Evolutionary conservation across 2,888 invertebrate species (phyloP).

Genomic region (Plagodis dolabraria): DNA sequence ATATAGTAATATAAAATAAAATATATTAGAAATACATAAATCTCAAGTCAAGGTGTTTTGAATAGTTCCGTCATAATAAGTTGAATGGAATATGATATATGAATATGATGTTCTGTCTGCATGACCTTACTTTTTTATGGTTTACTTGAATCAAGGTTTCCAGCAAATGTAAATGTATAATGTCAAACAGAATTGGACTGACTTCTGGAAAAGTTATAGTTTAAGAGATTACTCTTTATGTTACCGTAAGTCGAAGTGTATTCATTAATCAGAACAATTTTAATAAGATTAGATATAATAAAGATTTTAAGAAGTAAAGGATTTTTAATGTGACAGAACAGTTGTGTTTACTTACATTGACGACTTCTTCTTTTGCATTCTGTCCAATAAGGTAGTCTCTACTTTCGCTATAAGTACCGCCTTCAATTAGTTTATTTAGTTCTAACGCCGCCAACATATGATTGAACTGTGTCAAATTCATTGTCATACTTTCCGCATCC

Average conservation of each 20-base stretch:
- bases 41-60: no score
- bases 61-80: slow-evolving; percentile 1
- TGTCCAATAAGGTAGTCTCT: slow-evolving; percentile 58
- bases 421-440: slow-evolving; percentile 79
- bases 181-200: no score
- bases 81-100: not conserved
- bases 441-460: slow-evolving; percentile 86
- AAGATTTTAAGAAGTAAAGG: not conserved
- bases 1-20: no score
- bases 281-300: not conserved
- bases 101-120: not conserved
- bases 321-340: no score
- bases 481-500: slow-evolving; percentile 72
- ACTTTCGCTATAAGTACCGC: slow-evolving; percentile 55
- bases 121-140: not conserved
- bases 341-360: slow-evolving; percentile 69
- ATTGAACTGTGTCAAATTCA: slow-evolving; percentile 88
- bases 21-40: no score
- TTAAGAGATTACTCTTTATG: no score
- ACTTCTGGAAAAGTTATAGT: no score
- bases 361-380: slow-evolving; percentile 57
- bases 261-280: no score
- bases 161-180: not conserved
- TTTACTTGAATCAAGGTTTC: not conserved
- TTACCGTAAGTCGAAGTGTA: no score